Percentiles rank a stretch among this genome's conserved stretches.
Conservation (phyloP, 2,797 vertebrate species). For the Coregonus sp. region DNA sequence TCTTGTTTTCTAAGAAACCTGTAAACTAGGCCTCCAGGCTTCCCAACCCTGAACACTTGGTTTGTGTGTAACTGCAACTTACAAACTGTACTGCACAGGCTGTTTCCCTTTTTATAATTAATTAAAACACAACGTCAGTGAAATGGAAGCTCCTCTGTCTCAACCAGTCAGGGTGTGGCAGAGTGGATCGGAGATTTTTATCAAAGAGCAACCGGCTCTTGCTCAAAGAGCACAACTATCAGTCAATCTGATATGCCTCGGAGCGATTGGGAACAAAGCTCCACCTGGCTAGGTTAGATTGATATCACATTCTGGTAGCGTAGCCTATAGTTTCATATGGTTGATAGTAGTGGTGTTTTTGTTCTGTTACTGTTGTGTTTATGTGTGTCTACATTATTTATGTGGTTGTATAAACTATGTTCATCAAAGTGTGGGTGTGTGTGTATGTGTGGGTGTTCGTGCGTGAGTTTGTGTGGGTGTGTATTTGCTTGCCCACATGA, state of each 20-base stretch:
- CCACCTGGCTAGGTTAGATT: neutral
- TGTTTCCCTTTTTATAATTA: conserved; percentile 50
- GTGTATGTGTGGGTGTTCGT: too few relatives aligned
- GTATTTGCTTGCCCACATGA: too few relatives aligned
- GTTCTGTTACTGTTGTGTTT: neutral
- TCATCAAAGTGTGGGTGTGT: too few relatives aligned
- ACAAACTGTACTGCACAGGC: conserved; percentile 22
- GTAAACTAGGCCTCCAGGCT: neutral
- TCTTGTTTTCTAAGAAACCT: too few relatives aligned
- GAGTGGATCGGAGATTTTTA: neutral
- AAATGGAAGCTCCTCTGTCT: conserved; percentile 46
- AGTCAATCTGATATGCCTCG: conserved; percentile 19
- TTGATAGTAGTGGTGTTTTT: neutral
- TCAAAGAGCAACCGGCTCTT: conserved; percentile 10
- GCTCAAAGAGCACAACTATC: conserved; percentile 24
- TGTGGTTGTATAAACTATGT: too few relatives aligned
- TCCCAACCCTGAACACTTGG: neutral
- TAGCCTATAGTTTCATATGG: too few relatives aligned
- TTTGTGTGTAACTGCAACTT: neutral
- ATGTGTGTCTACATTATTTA: too few relatives aligned
- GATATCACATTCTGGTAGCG: neutral
- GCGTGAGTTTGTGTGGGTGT: too few relatives aligned
- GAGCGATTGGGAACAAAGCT: neutral
- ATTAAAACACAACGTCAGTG: conserved; percentile 67
- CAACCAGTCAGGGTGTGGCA: conserved; percentile 11